Conservation (phyloP, 2,888 invertebrate species). For the Synergus itoensis region DNA sequence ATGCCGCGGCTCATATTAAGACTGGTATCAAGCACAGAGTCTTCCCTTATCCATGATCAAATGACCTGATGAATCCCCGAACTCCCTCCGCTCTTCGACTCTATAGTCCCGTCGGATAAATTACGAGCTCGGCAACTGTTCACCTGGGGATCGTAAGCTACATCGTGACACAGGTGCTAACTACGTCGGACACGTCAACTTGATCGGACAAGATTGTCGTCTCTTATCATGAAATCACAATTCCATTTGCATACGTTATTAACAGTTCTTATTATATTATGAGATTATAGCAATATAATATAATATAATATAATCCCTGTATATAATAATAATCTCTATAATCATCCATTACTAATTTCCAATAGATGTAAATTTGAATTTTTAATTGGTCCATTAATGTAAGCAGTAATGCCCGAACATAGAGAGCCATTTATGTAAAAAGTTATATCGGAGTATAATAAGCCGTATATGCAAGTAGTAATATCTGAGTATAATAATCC, state of each 20-base stretch:
- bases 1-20: conserved; percentile 71
- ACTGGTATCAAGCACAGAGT: conserved; percentile 57
- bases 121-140: conserved; percentile 49
- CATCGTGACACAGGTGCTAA: neutral
- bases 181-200: neutral
- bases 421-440: too few relatives aligned
- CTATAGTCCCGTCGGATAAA: conserved; percentile 49
- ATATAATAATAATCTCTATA: too few relatives aligned
- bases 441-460: too few relatives aligned
- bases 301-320: too few relatives aligned
- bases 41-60: conserved; percentile 52
- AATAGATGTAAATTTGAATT: too few relatives aligned
- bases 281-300: too few relatives aligned
- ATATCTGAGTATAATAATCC: too few relatives aligned
- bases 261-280: neutral
- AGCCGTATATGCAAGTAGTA: too few relatives aligned
- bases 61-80: conserved; percentile 46
- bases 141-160: conserved; percentile 10
- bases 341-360: too few relatives aligned
- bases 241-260: neutral
- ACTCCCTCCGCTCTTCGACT: neutral
- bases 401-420: too few relatives aligned
- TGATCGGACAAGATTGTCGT: neutral
- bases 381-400: too few relatives aligned
- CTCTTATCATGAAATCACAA: neutral